Evolutionary conservation across 2,888 invertebrate species (phyloP).

Genomic region (Metacarcinus magister): DNA sequence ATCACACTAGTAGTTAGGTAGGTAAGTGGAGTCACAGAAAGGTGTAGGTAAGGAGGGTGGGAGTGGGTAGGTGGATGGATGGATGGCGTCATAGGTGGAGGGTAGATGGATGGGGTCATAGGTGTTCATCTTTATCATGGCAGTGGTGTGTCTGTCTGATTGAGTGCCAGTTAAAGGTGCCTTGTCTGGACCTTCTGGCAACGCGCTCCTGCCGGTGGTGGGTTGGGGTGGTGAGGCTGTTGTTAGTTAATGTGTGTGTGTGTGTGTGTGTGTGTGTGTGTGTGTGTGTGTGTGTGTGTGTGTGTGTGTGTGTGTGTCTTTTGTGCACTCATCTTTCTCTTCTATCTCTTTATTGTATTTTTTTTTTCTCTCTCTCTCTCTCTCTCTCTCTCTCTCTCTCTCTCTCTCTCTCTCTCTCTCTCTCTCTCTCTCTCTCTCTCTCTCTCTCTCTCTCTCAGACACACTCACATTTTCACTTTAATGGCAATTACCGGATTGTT

Average conservation of each 20-base stretch:
- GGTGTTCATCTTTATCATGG: slow-evolving; percentile 31
- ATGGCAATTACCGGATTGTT: no score
- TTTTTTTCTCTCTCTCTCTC: not conserved
- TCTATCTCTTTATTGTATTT: not conserved
- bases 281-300: no score
- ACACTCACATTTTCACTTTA: no score
- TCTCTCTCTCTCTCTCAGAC: no score
- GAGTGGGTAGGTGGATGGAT: not conserved
- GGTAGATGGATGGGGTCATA: not conserved
- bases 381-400: slow-evolving; percentile 55
- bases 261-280: no score
- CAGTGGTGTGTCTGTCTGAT: not conserved
- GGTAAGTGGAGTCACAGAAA: not conserved
- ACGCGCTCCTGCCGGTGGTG: no score
- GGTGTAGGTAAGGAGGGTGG: not conserved
- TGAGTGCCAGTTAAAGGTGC: slow-evolving; percentile 3
- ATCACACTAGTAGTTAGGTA: not conserved
- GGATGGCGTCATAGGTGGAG: not conserved
- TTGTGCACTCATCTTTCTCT: not conserved
- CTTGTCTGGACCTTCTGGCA: not conserved
- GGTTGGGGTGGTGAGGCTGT: no score
- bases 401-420: slow-evolving; percentile 55
- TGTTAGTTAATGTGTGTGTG: no score
- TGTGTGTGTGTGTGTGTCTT: no score
- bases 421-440: no score